phyloP scores from a whole-genome alignment of 2,888 invertebrate species.

The Drosophila lacicola region DNA sequence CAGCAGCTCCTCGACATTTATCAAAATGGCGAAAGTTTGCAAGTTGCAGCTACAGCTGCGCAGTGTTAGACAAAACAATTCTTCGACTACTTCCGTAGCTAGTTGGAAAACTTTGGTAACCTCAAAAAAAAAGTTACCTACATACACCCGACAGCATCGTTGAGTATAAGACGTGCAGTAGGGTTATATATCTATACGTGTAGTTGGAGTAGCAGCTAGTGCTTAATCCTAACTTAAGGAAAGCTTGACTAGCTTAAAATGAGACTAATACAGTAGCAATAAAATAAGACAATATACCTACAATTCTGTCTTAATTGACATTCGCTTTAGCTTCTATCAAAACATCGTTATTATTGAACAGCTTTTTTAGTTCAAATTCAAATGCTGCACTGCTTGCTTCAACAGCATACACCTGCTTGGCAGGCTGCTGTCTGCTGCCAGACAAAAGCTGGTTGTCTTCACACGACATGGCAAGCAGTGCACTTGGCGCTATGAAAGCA shows the following conservation, averaged over 20 bases:
- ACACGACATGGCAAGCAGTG: background rate
- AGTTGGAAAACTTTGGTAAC: conserved; percentile 19
- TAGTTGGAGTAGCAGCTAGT: too few relatives aligned
- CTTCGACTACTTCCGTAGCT: conserved; percentile 6
- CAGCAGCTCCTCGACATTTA: conserved; percentile 55
- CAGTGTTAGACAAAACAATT: conserved; percentile 37
- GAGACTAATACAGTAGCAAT: too few relatives aligned
- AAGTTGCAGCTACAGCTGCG: conserved; percentile 58
- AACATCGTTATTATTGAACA: background rate
- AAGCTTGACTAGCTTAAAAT: too few relatives aligned
- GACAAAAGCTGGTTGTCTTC: background rate
- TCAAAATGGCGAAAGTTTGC: conserved; percentile 58
- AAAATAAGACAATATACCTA: too few relatives aligned
- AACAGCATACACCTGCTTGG: conserved; percentile 1
- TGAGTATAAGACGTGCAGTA: background rate
- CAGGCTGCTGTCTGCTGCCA: accelerated
- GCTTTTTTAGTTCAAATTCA: background rate
- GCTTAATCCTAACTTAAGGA: too few relatives aligned
- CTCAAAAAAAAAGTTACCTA: background rate
- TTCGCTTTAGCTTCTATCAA: background rate
- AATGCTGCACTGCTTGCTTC: background rate
- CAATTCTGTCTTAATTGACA: too few relatives aligned
- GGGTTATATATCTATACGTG: too few relatives aligned
- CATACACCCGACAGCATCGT: conserved; percentile 12
- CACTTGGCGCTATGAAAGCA: accelerated